Conservation (phyloP, 2,797 vertebrate species). For the Leuciscus waleckii region DNA sequence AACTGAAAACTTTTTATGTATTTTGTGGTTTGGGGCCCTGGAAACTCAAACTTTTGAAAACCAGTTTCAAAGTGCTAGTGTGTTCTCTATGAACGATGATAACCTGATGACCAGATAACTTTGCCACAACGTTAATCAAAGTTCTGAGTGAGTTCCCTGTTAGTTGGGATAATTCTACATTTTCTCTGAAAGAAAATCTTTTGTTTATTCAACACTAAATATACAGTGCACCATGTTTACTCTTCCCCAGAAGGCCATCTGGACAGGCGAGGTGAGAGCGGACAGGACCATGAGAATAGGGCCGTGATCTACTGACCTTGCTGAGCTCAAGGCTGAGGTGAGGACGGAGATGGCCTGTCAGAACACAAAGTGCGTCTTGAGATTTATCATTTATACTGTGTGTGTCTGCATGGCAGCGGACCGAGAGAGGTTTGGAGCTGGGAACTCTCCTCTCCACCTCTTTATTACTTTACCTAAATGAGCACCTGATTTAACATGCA, state of each 20-base stretch:
- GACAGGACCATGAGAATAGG: not conserved
- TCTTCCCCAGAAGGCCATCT: conserved; percentile 15
- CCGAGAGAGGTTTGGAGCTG: not conserved
- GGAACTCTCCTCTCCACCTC: not conserved
- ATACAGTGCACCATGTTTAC: not conserved
- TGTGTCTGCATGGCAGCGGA: not conserved
- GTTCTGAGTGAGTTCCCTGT: too few relatives aligned
- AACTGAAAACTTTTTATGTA: too few relatives aligned
- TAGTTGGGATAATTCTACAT: too few relatives aligned
- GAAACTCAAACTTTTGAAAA: too few relatives aligned
- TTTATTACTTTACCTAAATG: conserved; percentile 13
- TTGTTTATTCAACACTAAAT: not conserved
- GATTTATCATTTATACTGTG: not conserved
- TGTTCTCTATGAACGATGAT: too few relatives aligned
- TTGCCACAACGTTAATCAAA: too few relatives aligned
- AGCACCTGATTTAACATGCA: conserved; percentile 12
- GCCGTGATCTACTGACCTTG: conserved; percentile 17
- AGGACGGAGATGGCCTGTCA: not conserved
- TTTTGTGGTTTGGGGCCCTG: too few relatives aligned
- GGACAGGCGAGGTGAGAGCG: not conserved
- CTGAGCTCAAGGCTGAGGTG: not conserved
- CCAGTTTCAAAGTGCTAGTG: too few relatives aligned
- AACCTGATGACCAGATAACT: too few relatives aligned
- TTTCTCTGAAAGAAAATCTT: not conserved
- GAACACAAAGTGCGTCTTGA: not conserved